phyloP scores from a whole-genome alignment of 1,140 invertebrate genomes.

The Drosophila baimaii region DNA sequence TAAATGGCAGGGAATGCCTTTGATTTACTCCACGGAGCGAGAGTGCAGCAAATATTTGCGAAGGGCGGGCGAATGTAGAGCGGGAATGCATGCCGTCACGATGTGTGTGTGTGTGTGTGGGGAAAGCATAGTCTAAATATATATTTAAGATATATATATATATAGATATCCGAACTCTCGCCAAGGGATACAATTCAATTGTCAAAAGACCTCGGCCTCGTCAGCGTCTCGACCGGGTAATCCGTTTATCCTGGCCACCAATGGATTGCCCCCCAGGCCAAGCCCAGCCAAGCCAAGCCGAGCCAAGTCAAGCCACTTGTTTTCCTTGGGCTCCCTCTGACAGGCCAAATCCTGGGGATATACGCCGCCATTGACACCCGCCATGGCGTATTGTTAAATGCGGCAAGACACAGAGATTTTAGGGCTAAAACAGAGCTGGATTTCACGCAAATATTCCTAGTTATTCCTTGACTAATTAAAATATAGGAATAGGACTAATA shows the following conservation, averaged over 20 bases:
- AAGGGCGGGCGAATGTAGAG: background rate
- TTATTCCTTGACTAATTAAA: background rate
- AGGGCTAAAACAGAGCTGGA: background rate
- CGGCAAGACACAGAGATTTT: background rate
- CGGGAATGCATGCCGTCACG: background rate
- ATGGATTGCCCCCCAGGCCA: background rate
- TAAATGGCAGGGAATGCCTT: slow-evolving; percentile 6
- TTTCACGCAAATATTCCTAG: background rate
- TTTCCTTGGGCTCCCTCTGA: slow-evolving; percentile 5
- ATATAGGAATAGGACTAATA: too few relatives aligned
- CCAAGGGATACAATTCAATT: slow-evolving; percentile 8
- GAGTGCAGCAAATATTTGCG: slow-evolving; percentile 2
- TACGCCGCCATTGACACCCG: slow-evolving; percentile 7
- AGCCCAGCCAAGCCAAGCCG: background rate
- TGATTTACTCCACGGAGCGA: slow-evolving; percentile 30
- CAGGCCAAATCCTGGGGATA: slow-evolving; percentile 1
- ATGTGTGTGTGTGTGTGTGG: too few relatives aligned
- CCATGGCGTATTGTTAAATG: background rate
- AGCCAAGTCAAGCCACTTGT: slow-evolving; percentile 8
- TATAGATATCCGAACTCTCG: too few relatives aligned
- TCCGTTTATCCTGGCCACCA: slow-evolving; percentile 5
- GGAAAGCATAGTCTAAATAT: background rate
- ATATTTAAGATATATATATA: background rate
- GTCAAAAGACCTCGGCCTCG: slow-evolving; percentile 4
- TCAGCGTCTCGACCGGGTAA: slow-evolving; percentile 3